Base-by-base conservation (phyloP, 2,888 invertebrate genomes). In the Macrophya annulata region DNA sequence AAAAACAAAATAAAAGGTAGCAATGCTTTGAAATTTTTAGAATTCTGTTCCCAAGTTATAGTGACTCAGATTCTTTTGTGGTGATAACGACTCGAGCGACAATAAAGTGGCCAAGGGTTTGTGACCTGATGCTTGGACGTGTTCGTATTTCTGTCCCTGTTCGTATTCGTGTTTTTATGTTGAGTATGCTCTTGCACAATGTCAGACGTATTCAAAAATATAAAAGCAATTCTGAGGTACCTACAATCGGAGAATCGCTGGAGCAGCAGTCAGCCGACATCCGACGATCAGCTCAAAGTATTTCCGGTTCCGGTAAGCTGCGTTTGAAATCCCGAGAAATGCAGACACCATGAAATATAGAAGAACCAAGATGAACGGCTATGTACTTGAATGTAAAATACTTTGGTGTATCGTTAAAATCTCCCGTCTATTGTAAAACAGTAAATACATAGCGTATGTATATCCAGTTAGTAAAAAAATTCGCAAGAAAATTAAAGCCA, bases 251-350 rank as follows among this genome's bases (percentile, higher is more conserved):
- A 62, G 55, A 85, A 83, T 85, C 85, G 85, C n/a, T 72, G 17
- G 85, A 68, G 77, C 79, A 62, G 85, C 87, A 87, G 88, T 87
- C 87, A 84, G 71, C 85, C 88, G 89, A 90, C 88, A 89, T 90
- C 87, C 89, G 88, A 87, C 89, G 89, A 91, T 90, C 89, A 86
- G 88, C 85, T 88, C 87, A 88, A 89, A 91, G 88, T 89, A 88
- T 89, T 90, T 91, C 90, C 90, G 88, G 87, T 88, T 87, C 86
- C 86, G 82, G 87, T 59, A 43, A 81, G 62, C 81, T 62, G 81
- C 81, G 81, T 81, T 81, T 86, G 71, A 76, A 76, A 85, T 84
- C 59, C 71, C 85, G 86, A 79, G 77, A 85, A 86, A 88, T 88
- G 86, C 87, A 89, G 88, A 86, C 86, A 86, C 86, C 86, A 82